A percentile compares a stretch with the other conserved stretches of the same genome.
These are phyloP conservation scores for Battus philenor DNA, from an alignment of 1,140 invertebrate species.

Conservation along the genomic window DNA sequence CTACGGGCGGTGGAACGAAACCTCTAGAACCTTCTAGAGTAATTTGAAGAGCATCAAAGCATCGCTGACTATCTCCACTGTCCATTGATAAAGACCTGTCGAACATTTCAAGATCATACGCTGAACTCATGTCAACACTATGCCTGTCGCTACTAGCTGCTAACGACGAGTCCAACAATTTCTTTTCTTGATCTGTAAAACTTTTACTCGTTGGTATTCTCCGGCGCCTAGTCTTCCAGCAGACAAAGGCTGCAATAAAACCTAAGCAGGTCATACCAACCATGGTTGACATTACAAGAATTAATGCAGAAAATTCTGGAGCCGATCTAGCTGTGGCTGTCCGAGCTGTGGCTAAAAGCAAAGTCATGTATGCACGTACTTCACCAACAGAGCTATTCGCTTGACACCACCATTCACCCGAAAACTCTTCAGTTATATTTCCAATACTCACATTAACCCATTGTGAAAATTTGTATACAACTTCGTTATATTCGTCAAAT, in stretches of 20 bases:
- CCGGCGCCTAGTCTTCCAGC: conserved; percentile 70
- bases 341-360: conserved; percentile 58
- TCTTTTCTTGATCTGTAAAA: conserved; percentile 91
- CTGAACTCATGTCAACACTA: conserved; percentile 69
- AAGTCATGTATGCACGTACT: conserved; percentile 50
- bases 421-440: conserved; percentile 65
- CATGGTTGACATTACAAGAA: conserved; percentile 54
- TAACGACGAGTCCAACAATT: conserved; percentile 83
- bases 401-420: conserved; percentile 67
- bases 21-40: conserved; percentile 82
- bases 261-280: conserved; percentile 52
- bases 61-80: conserved; percentile 50
- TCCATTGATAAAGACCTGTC: conserved; percentile 68
- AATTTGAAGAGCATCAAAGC: conserved; percentile 78
- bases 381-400: conserved; percentile 62
- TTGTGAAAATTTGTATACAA: conserved; percentile 60
- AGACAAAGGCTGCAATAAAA: conserved; percentile 53
- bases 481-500: conserved; percentile 48
- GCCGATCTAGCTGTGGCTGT: conserved; percentile 52
- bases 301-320: conserved; percentile 63
- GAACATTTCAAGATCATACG: conserved; percentile 78
- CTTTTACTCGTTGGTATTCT: conserved; percentile 83
- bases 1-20: conserved; percentile 64
- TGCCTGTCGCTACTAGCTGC: conserved; percentile 84
- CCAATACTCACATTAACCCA: conserved; percentile 67